Base-by-base conservation (phyloP, 2,113 vertebrate species). In the Oreamnos americanus region DNA sequence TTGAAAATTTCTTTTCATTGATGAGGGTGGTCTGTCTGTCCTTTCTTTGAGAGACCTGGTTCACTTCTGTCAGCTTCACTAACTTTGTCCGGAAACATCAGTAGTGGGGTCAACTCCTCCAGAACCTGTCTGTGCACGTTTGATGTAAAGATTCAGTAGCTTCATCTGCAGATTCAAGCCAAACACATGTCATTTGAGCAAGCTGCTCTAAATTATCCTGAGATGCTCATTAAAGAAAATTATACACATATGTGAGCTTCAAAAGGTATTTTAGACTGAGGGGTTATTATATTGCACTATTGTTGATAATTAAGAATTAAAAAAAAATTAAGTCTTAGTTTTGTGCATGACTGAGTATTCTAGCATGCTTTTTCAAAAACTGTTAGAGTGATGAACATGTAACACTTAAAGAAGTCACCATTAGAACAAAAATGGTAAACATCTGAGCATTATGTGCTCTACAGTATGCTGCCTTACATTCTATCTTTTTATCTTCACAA, bases 71-170 rank as follows among this genome's bases (percentile, higher is more conserved):
- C 94, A 94, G 95, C 96, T 96, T 99, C 99, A 99, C 99, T 99
- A 99, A 98, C 99, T 99, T 96, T 99, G 99, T 98, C 99, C 99
- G 71, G 99, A 94, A 95, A 99, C 91, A 12, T 99, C 99, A 95
- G 99, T 96, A 10, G 99, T 97, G 62, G 99, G 99, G 67, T 99
- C 99, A 6, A 98, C 98, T 97, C 99, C 99, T 87, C 99, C 98
- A 93, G 99, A 99, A 97, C 99, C 99, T 3, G 99, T 99, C 88
- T 99, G 99, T 98, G 99, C 99, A 30, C 99, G 99, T 97, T 99
- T 99, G 99, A 99, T 99, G 98, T 99, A 99, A 87, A 99, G 99
- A 98, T 99, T 99, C 99, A 99, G 97, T 98, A 99, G 99, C 98
- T 99, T 99, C 99, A 99, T 99, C 99, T 99, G 98, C 10, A 97